Evolutionary conservation across 2,797 vertebrate species (phyloP).

Genomic region (Scyliorhinus canicula): DNA sequence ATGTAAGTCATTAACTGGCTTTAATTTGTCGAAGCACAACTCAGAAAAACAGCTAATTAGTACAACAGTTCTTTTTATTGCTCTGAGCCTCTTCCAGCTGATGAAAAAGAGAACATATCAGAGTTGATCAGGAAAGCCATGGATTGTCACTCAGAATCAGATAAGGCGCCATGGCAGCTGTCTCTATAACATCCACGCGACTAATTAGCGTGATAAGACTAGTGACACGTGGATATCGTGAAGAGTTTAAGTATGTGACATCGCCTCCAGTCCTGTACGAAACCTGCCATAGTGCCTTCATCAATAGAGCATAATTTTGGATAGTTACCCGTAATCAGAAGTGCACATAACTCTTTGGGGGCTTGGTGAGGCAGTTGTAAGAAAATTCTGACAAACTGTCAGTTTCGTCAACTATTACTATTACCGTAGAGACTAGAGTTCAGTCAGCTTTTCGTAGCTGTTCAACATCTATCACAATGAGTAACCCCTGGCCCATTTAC

Average conservation of each 20-base stretch:
- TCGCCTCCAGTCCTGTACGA: constrained; percentile 35
- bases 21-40: constrained; percentile 4
- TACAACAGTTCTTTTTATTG: neutral
- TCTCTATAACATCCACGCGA: constrained; percentile 28
- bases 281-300: constrained; percentile 31
- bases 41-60: constrained; percentile 27
- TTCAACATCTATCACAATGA: constrained; percentile 10
- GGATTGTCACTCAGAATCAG: constrained; percentile 33
- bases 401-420: constrained; percentile 24
- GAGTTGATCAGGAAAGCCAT: constrained; percentile 34
- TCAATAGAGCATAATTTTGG: constrained; percentile 31
- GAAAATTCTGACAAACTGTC: constrained; percentile 27
- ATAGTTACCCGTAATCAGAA: constrained; percentile 22
- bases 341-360: constrained; percentile 25
- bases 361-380: constrained; percentile 5
- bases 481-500: neutral
- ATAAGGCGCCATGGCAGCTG: constrained; percentile 30
- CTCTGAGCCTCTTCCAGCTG: constrained; percentile 10
- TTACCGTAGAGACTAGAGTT: constrained; percentile 31
- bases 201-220: constrained; percentile 31
- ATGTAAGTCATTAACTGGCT: neutral
- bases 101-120: constrained; percentile 27
- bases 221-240: constrained; percentile 25
- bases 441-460: neutral
- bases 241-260: constrained; percentile 34